Conservation (phyloP, 2,113 vertebrate species). For the Bettongia penicillata region DNA sequence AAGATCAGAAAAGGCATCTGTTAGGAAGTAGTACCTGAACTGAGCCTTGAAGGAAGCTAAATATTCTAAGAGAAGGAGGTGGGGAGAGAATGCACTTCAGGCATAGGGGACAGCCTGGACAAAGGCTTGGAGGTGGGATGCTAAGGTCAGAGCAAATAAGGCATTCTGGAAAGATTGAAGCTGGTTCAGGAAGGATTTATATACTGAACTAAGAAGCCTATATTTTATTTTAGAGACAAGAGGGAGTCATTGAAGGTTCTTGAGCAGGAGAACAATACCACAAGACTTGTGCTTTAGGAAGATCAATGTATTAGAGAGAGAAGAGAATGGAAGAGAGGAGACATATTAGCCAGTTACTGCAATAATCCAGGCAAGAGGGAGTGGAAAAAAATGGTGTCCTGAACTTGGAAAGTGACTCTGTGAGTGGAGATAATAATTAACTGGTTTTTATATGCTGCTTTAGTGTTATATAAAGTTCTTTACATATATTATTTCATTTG, state of each 20-base stretch:
- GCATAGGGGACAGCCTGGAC: neutral
- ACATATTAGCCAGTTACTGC: neutral
- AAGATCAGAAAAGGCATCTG: neutral
- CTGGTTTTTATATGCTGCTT: neutral
- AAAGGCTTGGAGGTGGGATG: neutral
- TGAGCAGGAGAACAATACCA: neutral
- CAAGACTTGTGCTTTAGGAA: neutral
- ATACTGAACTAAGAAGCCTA: neutral
- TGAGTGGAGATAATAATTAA: neutral
- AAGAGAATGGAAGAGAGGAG: neutral
- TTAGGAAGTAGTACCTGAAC: neutral
- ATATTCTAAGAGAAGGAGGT: neutral
- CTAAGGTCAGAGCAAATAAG: neutral
- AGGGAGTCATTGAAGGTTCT: neutral
- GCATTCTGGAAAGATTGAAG: neutral
- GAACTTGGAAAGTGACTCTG: neutral
- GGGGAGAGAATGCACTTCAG: neutral
- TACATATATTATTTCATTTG: neutral
- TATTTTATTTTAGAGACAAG: neutral
- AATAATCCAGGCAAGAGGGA: neutral
- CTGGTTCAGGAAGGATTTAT: neutral
- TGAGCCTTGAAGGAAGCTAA: neutral
- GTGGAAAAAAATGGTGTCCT: neutral
- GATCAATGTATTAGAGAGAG: neutral
- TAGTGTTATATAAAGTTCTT: neutral